A percentile compares a stretch with the other conserved stretches of the same genome.
Evolutionary conservation across 1,140 invertebrate species (phyloP).

Genomic region (Trichonephila inaurata): DNA sequence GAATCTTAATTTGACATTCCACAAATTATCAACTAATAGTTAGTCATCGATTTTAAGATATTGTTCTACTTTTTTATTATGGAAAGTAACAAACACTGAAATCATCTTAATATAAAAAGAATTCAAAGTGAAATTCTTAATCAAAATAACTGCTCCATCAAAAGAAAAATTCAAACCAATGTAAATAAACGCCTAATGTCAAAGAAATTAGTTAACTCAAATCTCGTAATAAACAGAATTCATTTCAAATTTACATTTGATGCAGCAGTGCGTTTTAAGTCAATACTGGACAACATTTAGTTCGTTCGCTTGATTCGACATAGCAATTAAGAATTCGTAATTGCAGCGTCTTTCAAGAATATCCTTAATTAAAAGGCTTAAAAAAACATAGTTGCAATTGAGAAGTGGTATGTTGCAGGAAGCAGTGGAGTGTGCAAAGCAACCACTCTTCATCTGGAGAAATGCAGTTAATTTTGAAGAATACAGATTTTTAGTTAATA

Average conservation of each 20-base stretch:
- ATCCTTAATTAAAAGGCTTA: not conserved
- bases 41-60: too few relatives aligned
- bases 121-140: too few relatives aligned
- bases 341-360: not conserved
- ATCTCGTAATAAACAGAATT: not conserved
- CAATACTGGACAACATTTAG: not conserved
- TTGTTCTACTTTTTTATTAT: too few relatives aligned
- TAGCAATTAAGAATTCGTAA: constrained; percentile 34
- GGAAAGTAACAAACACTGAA: too few relatives aligned
- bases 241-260: not conserved
- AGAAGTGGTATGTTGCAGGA: not conserved
- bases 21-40: too few relatives aligned
- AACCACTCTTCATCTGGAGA: not conserved
- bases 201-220: not conserved
- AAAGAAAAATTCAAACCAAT: too few relatives aligned
- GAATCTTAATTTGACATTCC: too few relatives aligned
- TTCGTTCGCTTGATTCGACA: not conserved
- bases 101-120: too few relatives aligned
- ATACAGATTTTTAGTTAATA: constrained; percentile 61
- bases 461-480: constrained; percentile 48
- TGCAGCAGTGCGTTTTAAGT: too few relatives aligned
- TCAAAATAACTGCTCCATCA: too few relatives aligned
- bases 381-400: not conserved
- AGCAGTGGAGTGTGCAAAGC: not conserved
- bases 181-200: not conserved